A percentile compares a stretch with the other conserved stretches of the same genome.
Conservation (phyloP, 1,140 invertebrate species). For the Panulirus ornatus region DNA sequence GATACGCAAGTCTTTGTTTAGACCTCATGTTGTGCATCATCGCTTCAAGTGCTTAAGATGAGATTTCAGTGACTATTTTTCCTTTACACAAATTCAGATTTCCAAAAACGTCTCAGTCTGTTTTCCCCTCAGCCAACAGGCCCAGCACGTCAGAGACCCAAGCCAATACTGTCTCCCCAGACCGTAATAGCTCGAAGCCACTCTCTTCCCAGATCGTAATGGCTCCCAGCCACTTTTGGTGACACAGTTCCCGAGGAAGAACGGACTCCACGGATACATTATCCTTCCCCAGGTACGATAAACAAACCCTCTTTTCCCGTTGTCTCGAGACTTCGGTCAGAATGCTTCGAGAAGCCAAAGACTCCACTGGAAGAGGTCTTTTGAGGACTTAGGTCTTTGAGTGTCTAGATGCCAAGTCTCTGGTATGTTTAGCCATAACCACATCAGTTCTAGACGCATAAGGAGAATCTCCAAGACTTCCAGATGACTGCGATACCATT, state of each 20-base stretch:
- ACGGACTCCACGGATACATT: constrained; percentile 52
- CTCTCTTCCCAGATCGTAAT: constrained; percentile 41
- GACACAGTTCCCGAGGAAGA: constrained; percentile 37
- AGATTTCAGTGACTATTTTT: no score
- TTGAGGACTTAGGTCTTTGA: no score
- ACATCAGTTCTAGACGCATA: no score
- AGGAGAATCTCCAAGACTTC: no score
- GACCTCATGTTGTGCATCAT: no score
- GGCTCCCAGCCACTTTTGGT: constrained; percentile 42
- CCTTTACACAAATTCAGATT: not conserved
- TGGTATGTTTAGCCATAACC: no score
- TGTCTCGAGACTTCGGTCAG: constrained; percentile 2
- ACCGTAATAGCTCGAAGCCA: constrained; percentile 31
- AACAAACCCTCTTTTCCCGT: constrained; percentile 53
- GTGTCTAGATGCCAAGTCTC: no score
- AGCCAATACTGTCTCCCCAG: constrained; percentile 48
- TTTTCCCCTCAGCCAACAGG: not conserved
- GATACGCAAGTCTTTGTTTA: no score
- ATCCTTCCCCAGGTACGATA: constrained; percentile 65
- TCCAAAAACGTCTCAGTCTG: not conserved
- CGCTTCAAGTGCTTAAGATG: no score
- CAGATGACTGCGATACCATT: not conserved
- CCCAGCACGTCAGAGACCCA: constrained; percentile 15
- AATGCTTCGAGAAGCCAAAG: constrained; percentile 17
- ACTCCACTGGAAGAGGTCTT: no score